These are phyloP conservation scores for Xenops minutus DNA, from an alignment of 2,797 vertebrate species.

Conservation along the genomic window DNA sequence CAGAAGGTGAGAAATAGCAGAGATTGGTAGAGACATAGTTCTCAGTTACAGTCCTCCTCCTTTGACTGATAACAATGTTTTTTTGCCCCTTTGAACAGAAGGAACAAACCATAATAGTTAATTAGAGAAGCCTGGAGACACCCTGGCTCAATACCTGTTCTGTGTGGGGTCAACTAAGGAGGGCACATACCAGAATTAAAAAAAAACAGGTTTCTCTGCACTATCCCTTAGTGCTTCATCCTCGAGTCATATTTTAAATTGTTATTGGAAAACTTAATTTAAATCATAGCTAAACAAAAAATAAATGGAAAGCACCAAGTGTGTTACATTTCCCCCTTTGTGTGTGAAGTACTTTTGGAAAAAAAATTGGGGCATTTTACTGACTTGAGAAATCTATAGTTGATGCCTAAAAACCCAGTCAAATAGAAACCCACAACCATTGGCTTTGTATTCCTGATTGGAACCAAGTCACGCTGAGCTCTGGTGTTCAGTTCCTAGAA, in stretches of 20 bases:
- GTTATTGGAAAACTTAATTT: not conserved
- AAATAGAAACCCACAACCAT: not conserved
- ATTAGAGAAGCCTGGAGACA: not conserved
- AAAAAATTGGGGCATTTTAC: not conserved
- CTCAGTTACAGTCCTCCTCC: not conserved
- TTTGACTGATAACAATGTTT: not conserved
- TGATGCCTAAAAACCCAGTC: not conserved
- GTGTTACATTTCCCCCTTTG: rapidly evolving
- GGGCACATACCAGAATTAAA: rapidly evolving
- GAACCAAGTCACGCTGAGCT: not conserved
- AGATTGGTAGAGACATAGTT: not conserved
- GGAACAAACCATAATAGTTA: not conserved
- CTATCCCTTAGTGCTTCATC: not conserved
- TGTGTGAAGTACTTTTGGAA: not conserved
- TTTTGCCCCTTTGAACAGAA: not conserved
- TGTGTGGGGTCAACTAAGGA: not conserved
- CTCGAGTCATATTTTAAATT: not conserved
- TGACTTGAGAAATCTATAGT: not conserved
- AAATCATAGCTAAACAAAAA: not conserved
- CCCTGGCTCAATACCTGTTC: not conserved
- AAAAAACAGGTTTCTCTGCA: not conserved
- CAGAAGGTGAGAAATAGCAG: not conserved
- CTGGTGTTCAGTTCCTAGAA: not conserved
- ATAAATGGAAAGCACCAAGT: not conserved
- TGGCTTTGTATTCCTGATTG: not conserved